A percentile compares a stretch with the other conserved stretches of the same genome.
These are phyloP conservation scores for Thalassoma bifasciatum DNA, from an alignment of 2,113 vertebrate genomes.

Conservation along the genomic window DNA sequence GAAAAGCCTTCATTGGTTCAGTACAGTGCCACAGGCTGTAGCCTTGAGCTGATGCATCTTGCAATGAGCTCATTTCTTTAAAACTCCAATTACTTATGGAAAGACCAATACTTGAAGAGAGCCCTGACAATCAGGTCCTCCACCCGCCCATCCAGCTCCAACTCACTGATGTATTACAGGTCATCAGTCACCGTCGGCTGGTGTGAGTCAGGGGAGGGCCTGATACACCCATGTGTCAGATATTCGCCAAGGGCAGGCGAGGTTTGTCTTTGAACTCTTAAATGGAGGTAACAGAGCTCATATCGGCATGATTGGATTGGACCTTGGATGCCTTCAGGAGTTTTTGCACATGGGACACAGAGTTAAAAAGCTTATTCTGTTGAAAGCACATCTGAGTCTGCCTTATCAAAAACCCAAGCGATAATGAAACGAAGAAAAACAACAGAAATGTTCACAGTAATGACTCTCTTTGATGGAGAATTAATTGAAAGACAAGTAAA, in stretches of 20 bases:
- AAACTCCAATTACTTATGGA: conserved; percentile 17
- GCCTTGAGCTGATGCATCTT: background rate
- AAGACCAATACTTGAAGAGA: conserved; percentile 16
- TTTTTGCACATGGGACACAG: conserved; percentile 47
- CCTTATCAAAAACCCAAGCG: conserved; percentile 21
- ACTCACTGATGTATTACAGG: conserved; percentile 47
- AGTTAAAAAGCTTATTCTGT: conserved; percentile 53
- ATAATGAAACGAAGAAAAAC: conserved; percentile 38
- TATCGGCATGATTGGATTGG: conserved; percentile 42
- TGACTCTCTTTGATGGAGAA: conserved; percentile 41
- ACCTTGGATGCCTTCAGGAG: conserved; percentile 40
- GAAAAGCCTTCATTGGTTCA: background rate
- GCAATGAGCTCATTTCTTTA: conserved; percentile 26
- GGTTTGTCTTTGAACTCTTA: conserved; percentile 51
- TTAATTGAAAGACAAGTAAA: conserved; percentile 50
- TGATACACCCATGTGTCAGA: conserved; percentile 34
- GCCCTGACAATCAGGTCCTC: conserved; percentile 10
- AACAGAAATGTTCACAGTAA: conserved; percentile 24
- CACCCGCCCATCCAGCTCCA: conserved; percentile 15
- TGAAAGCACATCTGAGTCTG: conserved; percentile 21
- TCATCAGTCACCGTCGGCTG: conserved; percentile 55
- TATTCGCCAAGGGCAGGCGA: conserved; percentile 24
- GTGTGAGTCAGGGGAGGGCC: conserved; percentile 19
- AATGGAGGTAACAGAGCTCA: conserved; percentile 56
- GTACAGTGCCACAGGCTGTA: background rate